A percentile compares a stretch with the other conserved stretches of the same genome.
phyloP scores from a whole-genome alignment of 2,888 invertebrate genomes.

The Opisthograptis luteolata region DNA sequence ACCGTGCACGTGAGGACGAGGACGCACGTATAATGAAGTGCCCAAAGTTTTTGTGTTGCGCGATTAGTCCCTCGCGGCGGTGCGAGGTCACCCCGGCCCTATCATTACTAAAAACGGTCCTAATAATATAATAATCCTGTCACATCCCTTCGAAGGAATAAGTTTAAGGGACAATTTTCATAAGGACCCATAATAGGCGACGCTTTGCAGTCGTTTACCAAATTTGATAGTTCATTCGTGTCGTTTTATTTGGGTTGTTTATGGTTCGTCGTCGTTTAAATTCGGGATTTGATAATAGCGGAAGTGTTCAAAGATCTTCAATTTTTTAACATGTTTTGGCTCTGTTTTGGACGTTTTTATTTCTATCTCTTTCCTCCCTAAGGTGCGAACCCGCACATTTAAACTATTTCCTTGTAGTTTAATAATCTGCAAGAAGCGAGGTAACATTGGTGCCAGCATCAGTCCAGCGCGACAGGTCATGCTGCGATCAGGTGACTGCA shows the following conservation, averaged over 20 bases:
- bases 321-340: too few species aligned
- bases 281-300: slow-evolving; percentile 49
- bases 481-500: too few species aligned
- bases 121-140: slow-evolving; percentile 84
- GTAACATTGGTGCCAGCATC: too few species aligned
- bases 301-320: slow-evolving; percentile 34
- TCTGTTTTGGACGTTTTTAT: too few species aligned
- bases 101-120: slow-evolving; percentile 81
- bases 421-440: too few species aligned
- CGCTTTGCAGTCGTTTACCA: slow-evolving; percentile 73
- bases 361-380: too few species aligned
- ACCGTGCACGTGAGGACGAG: slow-evolving; percentile 32
- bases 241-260: slow-evolving; percentile 51
- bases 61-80: slow-evolving; percentile 76
- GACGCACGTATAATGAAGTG: slow-evolving; percentile 68
- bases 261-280: slow-evolving; percentile 49
- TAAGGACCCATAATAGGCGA: slow-evolving; percentile 66
- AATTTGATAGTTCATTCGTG: slow-evolving; percentile 57
- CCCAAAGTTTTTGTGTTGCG: slow-evolving; percentile 71
- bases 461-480: too few species aligned
- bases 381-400: too few species aligned
- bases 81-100: slow-evolving; percentile 72
- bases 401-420: too few species aligned
- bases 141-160: slow-evolving; percentile 73
- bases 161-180: slow-evolving; percentile 77